Evolutionary conservation across 2,113 vertebrate species (phyloP).

Genomic region (Dicentrarchus labrax): DNA sequence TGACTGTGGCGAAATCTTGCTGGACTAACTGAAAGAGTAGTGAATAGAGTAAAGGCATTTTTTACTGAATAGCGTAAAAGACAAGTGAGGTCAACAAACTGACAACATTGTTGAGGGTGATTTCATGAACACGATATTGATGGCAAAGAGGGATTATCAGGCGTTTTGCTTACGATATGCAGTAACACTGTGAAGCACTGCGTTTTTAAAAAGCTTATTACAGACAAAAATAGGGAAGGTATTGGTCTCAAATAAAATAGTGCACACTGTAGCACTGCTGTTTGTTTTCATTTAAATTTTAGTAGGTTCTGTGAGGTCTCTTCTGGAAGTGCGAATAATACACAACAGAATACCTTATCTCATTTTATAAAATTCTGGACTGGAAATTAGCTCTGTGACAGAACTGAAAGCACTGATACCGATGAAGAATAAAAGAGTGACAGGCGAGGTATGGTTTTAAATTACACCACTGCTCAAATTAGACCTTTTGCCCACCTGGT

Average conservation of each 20-base stretch:
- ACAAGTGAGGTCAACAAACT: too few species aligned
- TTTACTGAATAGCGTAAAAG: too few species aligned
- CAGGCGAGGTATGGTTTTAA: neutral
- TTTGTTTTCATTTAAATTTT: neutral
- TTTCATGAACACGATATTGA: too few species aligned
- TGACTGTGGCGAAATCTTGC: too few species aligned
- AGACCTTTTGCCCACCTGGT: neutral
- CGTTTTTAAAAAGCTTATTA: too few species aligned
- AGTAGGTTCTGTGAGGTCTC: neutral
- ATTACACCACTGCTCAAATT: slow-evolving; percentile 9
- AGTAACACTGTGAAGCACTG: neutral
- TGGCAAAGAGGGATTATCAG: too few species aligned
- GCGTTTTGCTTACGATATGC: neutral
- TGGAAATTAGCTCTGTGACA: neutral
- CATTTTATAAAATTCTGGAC: neutral
- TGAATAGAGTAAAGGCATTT: too few species aligned
- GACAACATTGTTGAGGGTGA: too few species aligned
- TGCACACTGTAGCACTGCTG: too few species aligned
- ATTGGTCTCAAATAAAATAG: neutral
- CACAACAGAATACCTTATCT: neutral
- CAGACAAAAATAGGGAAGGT: neutral
- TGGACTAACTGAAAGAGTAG: too few species aligned
- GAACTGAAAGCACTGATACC: neutral
- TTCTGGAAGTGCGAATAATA: neutral
- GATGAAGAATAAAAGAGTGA: neutral